Evolutionary conservation across 2,888 invertebrate genomes (phyloP).

Genomic region (Apomyelois bistriatella): DNA sequence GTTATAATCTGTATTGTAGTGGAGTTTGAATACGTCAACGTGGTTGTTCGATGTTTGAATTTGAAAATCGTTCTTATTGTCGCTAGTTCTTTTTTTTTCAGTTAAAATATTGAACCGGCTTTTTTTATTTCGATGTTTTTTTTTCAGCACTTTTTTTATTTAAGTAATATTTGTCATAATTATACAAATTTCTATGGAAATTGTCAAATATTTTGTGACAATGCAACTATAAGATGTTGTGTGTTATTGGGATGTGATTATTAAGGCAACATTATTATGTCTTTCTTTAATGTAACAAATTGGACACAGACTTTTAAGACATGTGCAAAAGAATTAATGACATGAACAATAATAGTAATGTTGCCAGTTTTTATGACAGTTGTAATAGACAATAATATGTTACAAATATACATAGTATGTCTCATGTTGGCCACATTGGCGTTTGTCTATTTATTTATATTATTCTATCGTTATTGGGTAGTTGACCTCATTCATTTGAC

Average conservation of each 20-base stretch:
- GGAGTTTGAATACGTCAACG: neutral
- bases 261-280: neutral
- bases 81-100: slow-evolving; percentile 8
- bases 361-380: neutral
- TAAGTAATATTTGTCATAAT: neutral
- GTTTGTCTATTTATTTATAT: neutral
- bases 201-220: neutral
- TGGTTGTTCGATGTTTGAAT: slow-evolving; percentile 3
- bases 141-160: slow-evolving; percentile 16
- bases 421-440: neutral
- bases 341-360: neutral
- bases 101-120: slow-evolving; percentile 13
- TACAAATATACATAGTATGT: neutral
- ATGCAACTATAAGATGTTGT: neutral
- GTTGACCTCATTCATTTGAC: neutral
- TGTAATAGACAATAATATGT: neutral
- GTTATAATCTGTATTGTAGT: neutral
- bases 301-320: too few relatives aligned
- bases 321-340: too few relatives aligned
- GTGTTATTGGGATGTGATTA: neutral
- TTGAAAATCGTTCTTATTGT: neutral
- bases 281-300: too few relatives aligned
- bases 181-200: neutral
- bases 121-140: slow-evolving; percentile 13
- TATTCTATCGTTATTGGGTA: neutral